Evolutionary conservation across 2,113 vertebrate genomes (phyloP), one percentile per base, ranked within the genome.

Genomic region (Hiodon tergisus): DNA sequence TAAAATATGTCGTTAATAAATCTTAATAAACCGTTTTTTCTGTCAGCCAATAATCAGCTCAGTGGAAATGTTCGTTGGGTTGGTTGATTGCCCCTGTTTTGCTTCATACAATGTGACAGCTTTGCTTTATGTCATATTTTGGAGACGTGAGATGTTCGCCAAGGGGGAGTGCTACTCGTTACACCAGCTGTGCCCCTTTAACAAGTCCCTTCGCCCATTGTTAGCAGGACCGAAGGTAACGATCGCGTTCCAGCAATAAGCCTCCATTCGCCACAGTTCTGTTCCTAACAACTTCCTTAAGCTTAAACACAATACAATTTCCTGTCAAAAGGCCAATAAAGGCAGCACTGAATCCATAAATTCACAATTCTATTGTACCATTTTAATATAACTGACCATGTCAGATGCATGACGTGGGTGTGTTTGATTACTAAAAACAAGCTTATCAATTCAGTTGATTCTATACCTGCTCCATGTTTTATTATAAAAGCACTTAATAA

Each of bases 101-200:
- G 6, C 54, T 67, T 81, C 74, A 81, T 75, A 7, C n/a, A 60
- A 77, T 78, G 63, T 77, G 74, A 76, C 76, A 83, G 72, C 63
- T 75, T 63, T 53, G 53, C 54, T 71, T 68, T 71, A 48, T 62
- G 48, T 54, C n/a, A 71, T 31, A 48, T 74, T 46, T 71, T 61
- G 60, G 74, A 47, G 77, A 66, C 63, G 48, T 68, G 58, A 76
- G 71, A 31, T 16, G 13, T 67, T 71, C 4, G 51, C 68, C n/a
- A 69, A 62, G 68, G 67, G 75, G 57, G 5, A 55, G 61, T 11
- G 31, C 63, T 16, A 65, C 46, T 67, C 69, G 68, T 60, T 47
- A 53, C 60, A 67, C 68, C 77, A 69, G 77, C 74, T 78, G 77
- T 53, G 77, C 51, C 66, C 60, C 71, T 73, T 75, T 70, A 75